Conservation (phyloP, 2,888 invertebrate genomes). For the Proisotoma minuta region DNA sequence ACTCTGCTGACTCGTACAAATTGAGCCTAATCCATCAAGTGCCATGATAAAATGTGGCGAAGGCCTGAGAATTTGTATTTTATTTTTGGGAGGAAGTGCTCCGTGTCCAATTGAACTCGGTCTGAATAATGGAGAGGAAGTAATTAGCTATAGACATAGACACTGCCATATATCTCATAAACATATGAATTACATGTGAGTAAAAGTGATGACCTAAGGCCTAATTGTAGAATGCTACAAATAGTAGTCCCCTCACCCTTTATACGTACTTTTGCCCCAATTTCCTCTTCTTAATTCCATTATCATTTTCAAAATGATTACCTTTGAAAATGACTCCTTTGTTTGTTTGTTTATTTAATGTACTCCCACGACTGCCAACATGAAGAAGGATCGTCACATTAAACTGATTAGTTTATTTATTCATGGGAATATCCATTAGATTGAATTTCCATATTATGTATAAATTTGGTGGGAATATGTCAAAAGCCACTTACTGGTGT, state of each 20-base stretch:
- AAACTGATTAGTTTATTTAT: background rate
- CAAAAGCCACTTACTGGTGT: too few species aligned
- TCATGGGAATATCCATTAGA: background rate
- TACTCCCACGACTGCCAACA: background rate
- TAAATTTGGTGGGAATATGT: too few species aligned
- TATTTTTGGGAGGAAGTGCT: background rate
- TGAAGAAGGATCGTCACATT: too few species aligned
- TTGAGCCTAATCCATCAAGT: too few species aligned
- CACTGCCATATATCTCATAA: too few species aligned
- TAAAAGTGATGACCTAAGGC: too few species aligned
- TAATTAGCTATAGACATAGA: background rate
- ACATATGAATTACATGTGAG: too few species aligned
- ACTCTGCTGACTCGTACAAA: too few species aligned
- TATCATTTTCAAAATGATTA: background rate
- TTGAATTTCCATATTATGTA: too few species aligned
- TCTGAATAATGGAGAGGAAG: background rate
- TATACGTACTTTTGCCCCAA: background rate
- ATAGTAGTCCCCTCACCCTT: too few species aligned
- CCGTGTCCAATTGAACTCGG: background rate
- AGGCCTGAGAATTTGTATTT: background rate
- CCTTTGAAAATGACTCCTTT: background rate
- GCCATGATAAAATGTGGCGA: too few species aligned
- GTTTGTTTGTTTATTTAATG: background rate
- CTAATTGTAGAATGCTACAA: too few species aligned
- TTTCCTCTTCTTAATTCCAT: background rate